These are phyloP conservation scores for Heliconius ismenius DNA, from an alignment of 2,888 invertebrate species.

Conservation along the genomic window DNA sequence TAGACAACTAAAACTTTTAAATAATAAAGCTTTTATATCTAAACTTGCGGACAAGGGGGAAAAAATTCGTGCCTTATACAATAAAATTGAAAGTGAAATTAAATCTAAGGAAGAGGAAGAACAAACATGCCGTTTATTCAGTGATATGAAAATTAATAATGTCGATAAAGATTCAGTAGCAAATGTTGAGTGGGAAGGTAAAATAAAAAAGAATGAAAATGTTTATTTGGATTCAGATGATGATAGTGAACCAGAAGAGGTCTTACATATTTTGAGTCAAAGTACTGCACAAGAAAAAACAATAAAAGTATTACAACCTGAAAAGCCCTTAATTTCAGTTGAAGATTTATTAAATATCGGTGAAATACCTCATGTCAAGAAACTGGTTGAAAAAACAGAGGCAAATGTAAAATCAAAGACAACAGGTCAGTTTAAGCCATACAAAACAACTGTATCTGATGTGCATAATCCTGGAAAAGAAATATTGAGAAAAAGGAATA, in stretches of 20 bases:
- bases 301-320: conserved; percentile 68
- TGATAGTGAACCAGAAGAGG: conserved; percentile 82
- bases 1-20: conserved; percentile 80
- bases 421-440: conserved; percentile 79
- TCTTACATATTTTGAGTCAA: conserved; percentile 82
- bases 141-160: conserved; percentile 71
- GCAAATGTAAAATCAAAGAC: conserved; percentile 58
- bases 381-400: conserved; percentile 79
- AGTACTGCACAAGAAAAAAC: conserved; percentile 75
- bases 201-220: conserved; percentile 58
- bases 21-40: conserved; percentile 75
- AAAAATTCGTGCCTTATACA: conserved; percentile 75
- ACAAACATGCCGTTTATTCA: conserved; percentile 74
- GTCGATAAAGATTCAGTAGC: conserved; percentile 74
- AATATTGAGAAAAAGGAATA: conserved; percentile 71
- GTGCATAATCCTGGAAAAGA: conserved; percentile 82
- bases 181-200: conserved; percentile 83
- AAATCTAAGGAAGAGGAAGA: conserved; percentile 76
- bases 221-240: conserved; percentile 80
- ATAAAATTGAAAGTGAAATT: conserved; percentile 76
- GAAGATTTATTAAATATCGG: conserved; percentile 77
- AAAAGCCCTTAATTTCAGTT: conserved; percentile 75
- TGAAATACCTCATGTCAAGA: conserved; percentile 76
- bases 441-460: conserved; percentile 80
- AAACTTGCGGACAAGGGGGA: conserved; percentile 83